Evolutionary conservation across 2,113 vertebrate genomes (phyloP).

Genomic region (Oreotrochilus melanogaster): DNA sequence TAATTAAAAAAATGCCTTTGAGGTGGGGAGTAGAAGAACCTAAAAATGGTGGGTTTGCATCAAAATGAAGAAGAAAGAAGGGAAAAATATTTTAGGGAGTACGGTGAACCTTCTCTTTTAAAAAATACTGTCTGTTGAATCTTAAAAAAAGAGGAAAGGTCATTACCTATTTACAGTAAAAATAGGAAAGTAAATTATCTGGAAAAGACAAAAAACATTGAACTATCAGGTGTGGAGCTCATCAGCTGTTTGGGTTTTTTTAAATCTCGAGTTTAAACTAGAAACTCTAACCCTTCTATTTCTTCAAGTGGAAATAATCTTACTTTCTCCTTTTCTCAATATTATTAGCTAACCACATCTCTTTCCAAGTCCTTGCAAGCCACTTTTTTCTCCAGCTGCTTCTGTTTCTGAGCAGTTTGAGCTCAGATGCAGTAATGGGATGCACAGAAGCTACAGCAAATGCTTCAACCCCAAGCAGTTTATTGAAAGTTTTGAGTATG

Average conservation of each 20-base stretch:
- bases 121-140: not conserved
- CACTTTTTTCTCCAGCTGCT: not conserved
- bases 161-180: not conserved
- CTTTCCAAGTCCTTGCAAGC: not conserved
- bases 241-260: not conserved
- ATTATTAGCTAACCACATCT: no score
- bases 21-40: not conserved
- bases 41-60: not conserved
- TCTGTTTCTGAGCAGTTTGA: not conserved
- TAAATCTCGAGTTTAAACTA: not conserved
- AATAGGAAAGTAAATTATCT: not conserved
- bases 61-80: not conserved
- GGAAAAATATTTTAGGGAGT: not conserved
- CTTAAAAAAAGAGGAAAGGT: not conserved
- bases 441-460: not conserved
- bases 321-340: not conserved
- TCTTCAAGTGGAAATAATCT: not conserved
- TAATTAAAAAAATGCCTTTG: conserved; percentile 38
- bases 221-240: not conserved
- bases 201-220: not conserved
- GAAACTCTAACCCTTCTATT: not conserved
- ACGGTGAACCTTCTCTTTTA: not conserved
- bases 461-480: not conserved
- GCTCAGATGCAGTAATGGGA: not conserved
- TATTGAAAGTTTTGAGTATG: not conserved